A percentile compares a stretch with the other conserved stretches of the same genome.
Evolutionary conservation across 2,797 vertebrate genomes (phyloP).

Genomic region (Parauchenoglanis ngamensis): DNA sequence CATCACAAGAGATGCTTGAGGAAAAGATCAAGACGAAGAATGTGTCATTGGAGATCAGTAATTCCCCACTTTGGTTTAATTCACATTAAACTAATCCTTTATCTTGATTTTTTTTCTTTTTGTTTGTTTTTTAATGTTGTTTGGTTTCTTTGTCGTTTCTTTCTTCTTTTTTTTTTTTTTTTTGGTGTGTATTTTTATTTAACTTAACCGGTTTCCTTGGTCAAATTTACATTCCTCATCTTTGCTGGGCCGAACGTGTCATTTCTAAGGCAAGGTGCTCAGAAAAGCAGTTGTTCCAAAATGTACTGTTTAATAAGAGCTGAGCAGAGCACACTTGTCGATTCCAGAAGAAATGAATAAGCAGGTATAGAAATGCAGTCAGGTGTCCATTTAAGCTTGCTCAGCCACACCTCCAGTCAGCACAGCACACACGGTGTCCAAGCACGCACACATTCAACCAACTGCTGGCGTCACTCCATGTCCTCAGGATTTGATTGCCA

Average conservation of each 20-base stretch:
- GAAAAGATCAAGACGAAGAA: conserved; percentile 20
- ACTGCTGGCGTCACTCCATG: background rate
- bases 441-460: background rate
- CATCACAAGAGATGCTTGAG: conserved; percentile 25
- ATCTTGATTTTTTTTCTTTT: conserved; percentile 34
- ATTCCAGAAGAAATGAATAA: background rate
- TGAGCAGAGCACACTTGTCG: conserved; percentile 11
- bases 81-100: conserved; percentile 70
- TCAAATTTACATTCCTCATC: conserved; percentile 72
- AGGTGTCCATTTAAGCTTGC: background rate
- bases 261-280: conserved; percentile 65
- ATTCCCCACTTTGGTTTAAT: conserved; percentile 68
- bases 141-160: conserved; percentile 35
- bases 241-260: conserved; percentile 68
- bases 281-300: background rate
- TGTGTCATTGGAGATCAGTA: conserved; percentile 21
- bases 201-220: conserved; percentile 60
- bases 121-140: background rate
- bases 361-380: conserved; percentile 1
- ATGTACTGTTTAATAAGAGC: background rate
- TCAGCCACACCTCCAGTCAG: background rate
- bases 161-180: conserved; percentile 13
- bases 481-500: background rate
- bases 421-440: background rate
- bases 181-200: conserved; percentile 35